Base-by-base conservation (phyloP, 2,113 vertebrate species). In the Pelecanus crispus region DNA sequence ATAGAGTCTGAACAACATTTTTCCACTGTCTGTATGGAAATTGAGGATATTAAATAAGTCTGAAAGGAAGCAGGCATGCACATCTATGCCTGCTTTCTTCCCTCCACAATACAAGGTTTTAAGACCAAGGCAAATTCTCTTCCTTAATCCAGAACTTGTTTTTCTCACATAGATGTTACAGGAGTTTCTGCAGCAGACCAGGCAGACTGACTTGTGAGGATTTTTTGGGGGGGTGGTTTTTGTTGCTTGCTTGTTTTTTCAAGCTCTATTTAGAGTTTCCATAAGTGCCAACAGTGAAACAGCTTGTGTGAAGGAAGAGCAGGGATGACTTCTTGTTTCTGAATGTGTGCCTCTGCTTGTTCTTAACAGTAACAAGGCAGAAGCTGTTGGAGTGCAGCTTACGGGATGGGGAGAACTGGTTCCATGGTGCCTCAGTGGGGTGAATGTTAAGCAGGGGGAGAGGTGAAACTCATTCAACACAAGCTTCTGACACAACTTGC, bases 331-430 rank as follows among this genome's bases (percentile, higher is more conserved):
- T n/a, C 16, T 24, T 78, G 36, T 56, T 88, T 81, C 50, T 66
- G 65, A 34, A 28, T 52, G 17, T 0, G 0, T 32, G 0, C 32
- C 5, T 84, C 18, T 58, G 0, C 21, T 78, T 14, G 31, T n/a
- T 65, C 56, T 9, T 81, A 73, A 20, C 13, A 28, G 40, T 25
- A 36, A n/a, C 19, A 40, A 31, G 34, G 42, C 66, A 53, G 49
- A 61, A 79, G 44, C 42, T 81, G 32, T 56, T 83, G 52, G 19
- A 47, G 10, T 29, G 20, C 19, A 25, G 26, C 3, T 62, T 82
- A 19, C 1, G 0, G n/a, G 21, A 52, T 1, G 6, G 63, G 15
- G 11, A 52, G 63, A 50, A 15, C 17, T 29, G 59, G 6, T 71
- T 63, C 29, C 6, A 0, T 31, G 13, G 19, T 31, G 9, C 11